Percentiles rank a stretch among this genome's conserved stretches.
Conservation (phyloP, 30 jellyfish, hydroid and myxozoan genomes). For the Aurelia aurita complex sp. Pacific region DNA sequence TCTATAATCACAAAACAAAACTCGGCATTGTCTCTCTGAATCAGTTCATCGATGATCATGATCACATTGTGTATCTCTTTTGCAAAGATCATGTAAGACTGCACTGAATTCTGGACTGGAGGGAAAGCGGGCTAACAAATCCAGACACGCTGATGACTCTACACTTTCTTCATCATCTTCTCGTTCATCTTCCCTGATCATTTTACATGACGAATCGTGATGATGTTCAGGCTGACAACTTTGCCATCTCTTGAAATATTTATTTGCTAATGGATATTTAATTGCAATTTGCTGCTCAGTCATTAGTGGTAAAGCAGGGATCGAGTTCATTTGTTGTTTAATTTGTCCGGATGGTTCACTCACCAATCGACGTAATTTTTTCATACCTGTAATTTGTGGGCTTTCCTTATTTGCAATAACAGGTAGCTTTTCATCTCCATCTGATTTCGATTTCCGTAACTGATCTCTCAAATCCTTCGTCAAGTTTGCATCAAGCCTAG, state of each 20-base stretch:
- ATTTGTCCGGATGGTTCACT: neutral
- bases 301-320: conserved; percentile 34
- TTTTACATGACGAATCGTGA: too few species aligned
- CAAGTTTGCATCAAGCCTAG: neutral
- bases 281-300: conserved; percentile 3
- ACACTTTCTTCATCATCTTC: neutral
- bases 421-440: conserved; percentile 16
- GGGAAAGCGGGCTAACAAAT: conserved; percentile 38
- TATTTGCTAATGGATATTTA: conserved; percentile 41
- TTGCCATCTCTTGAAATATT: conserved; percentile 42
- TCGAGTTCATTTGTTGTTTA: conserved; percentile 6
- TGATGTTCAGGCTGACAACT: too few species aligned
- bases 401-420: neutral
- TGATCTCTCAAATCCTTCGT: neutral
- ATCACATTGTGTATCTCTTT: too few species aligned
- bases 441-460: neutral
- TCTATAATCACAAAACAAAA: too few species aligned
- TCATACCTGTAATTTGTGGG: neutral
- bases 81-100: conserved; percentile 18
- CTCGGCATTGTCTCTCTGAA: too few species aligned
- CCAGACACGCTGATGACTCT: neutral
- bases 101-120: conserved; percentile 60
- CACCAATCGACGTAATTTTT: neutral
- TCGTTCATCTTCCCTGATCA: too few species aligned
- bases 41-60: too few species aligned